Percentiles rank a stretch among this genome's conserved stretches.
Evolutionary conservation across 2,797 vertebrate genomes (phyloP).

Genomic region (Sebastes melanostomus): DNA sequence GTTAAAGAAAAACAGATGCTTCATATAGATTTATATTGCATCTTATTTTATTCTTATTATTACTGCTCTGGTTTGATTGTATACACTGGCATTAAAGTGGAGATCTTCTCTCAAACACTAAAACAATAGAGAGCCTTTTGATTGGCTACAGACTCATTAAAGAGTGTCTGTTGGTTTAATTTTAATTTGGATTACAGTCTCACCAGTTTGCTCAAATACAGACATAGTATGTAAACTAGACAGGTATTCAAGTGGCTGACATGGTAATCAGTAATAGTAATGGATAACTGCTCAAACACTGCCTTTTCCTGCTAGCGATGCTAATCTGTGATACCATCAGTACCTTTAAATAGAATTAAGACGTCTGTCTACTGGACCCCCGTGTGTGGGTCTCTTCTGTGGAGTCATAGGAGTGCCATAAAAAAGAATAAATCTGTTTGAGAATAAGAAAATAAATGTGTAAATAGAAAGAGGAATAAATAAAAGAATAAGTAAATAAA

Average conservation of each 20-base stretch:
- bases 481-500: no score
- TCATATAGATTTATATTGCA: conserved; percentile 51
- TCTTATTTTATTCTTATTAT: not conserved
- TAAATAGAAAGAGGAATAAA: no score
- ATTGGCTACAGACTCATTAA: not conserved
- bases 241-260: conserved; percentile 18
- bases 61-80: conserved; percentile 1
- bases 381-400: not conserved
- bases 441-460: no score
- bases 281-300: conserved; percentile 56
- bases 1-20: conserved; percentile 19
- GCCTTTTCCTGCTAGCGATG: conserved; percentile 46
- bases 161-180: not conserved
- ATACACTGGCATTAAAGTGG: not conserved
- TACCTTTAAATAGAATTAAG: conserved; percentile 2
- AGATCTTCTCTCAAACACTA: not conserved
- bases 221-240: not conserved
- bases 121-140: not conserved
- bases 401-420: no score
- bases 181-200: not conserved
- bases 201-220: not conserved
- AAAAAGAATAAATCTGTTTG: no score
- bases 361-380: not conserved
- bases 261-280: conserved; percentile 19
- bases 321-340: conserved; percentile 17